Conservation (phyloP, 2,888 invertebrate species). For the Ectobius pallidus region DNA sequence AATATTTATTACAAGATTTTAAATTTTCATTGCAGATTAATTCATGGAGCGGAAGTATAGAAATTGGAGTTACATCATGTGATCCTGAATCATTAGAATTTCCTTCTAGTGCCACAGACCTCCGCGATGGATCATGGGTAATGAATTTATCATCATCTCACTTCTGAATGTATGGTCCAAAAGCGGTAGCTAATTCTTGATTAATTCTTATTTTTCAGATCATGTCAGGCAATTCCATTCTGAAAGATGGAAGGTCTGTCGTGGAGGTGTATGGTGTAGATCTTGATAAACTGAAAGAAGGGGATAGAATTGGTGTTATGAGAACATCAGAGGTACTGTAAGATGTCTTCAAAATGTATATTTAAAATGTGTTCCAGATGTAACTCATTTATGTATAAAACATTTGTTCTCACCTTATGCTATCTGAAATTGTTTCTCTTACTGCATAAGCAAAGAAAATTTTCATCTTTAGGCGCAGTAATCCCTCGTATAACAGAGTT, state of each 20-base stretch:
- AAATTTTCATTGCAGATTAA: slow-evolving; percentile 72
- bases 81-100: slow-evolving; percentile 71
- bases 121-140: slow-evolving; percentile 85
- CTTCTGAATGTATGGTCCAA: background rate
- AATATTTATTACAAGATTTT: too few relatives aligned
- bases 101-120: slow-evolving; percentile 78
- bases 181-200: background rate
- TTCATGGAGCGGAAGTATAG: slow-evolving; percentile 79
- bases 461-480: too few relatives aligned
- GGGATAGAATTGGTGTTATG: slow-evolving; percentile 85
- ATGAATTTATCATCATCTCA: background rate
- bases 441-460: too few relatives aligned
- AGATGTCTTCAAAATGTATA: slow-evolving; percentile 40
- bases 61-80: slow-evolving; percentile 75
- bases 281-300: slow-evolving; percentile 80
- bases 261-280: slow-evolving; percentile 86
- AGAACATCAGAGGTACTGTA: slow-evolving; percentile 71
- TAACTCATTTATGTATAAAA: slow-evolving; percentile 24
- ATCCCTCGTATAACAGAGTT: too few relatives aligned
- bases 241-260: slow-evolving; percentile 82
- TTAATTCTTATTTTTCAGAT: slow-evolving; percentile 62
- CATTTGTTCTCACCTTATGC: too few relatives aligned
- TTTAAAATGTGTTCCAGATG: slow-evolving; percentile 13
- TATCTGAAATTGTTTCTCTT: too few relatives aligned
- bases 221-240: slow-evolving; percentile 85